These are phyloP conservation scores for Pycnonotus jocosus DNA, from an alignment of 2,113 vertebrate species.

Conservation along the genomic window DNA sequence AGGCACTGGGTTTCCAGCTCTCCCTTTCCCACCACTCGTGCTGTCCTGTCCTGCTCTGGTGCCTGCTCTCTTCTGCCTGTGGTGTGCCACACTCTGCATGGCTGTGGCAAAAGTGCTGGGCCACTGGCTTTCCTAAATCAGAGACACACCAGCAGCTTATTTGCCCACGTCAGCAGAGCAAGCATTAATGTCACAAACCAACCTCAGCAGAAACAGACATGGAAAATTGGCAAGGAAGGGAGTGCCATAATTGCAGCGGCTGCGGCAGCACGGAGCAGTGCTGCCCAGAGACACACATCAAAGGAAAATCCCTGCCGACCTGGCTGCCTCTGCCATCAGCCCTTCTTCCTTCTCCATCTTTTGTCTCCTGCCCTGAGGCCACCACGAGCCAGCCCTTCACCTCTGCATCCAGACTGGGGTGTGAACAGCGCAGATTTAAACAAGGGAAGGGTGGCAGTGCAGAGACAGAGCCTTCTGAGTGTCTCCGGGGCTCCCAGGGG, in stretches of 20 bases:
- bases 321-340: background rate
- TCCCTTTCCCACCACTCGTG: background rate
- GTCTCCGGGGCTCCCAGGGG: background rate
- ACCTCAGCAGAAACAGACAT: background rate
- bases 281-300: conserved; percentile 14
- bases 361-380: background rate
- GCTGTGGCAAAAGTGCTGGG: background rate
- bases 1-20: background rate
- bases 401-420: background rate
- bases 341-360: background rate
- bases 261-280: background rate
- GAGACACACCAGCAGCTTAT: background rate
- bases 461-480: background rate
- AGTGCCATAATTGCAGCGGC: background rate
- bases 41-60: background rate
- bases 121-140: background rate
- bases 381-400: background rate
- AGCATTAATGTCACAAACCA: background rate
- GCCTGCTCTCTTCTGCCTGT: accelerated
- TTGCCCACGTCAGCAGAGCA: background rate
- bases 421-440: background rate
- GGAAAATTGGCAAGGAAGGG: conserved; percentile 30
- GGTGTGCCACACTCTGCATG: background rate
- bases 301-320: background rate
- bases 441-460: background rate